Evolutionary conservation across 2,888 invertebrate genomes (phyloP).

Genomic region (Drosophila melanocephala): DNA sequence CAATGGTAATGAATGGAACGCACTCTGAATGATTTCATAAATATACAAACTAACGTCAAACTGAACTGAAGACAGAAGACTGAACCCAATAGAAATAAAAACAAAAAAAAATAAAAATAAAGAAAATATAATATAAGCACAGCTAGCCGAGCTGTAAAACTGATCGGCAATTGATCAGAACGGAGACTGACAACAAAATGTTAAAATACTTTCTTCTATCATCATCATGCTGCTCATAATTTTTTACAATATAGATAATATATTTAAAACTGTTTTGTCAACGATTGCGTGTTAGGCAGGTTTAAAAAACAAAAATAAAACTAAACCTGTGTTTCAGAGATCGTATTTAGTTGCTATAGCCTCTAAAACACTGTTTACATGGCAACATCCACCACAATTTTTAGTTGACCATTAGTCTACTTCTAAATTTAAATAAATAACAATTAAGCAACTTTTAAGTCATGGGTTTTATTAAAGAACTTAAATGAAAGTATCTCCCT

Average conservation of each 20-base stretch:
- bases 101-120: not conserved
- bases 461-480: not conserved
- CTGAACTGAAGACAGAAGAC: not conserved
- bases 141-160: not conserved
- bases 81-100: not conserved
- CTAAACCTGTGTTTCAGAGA: not conserved
- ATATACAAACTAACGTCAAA: conserved; percentile 51
- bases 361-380: not conserved
- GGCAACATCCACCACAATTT: not conserved
- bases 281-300: too few species aligned
- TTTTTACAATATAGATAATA: not conserved
- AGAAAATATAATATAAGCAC: not conserved
- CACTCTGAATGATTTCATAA: conserved; percentile 56
- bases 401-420: not conserved
- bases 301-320: not conserved
- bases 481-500: not conserved
- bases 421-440: too few species aligned
- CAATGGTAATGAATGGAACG: conserved; percentile 52
- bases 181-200: not conserved
- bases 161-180: not conserved
- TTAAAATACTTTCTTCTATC: not conserved
- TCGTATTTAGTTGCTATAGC: not conserved
- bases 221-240: not conserved
- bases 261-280: too few species aligned
- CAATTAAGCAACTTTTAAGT: not conserved